These are phyloP conservation scores for Yponomeuta cagnagella DNA, from an alignment of 2,888 invertebrate species.

Conservation along the genomic window DNA sequence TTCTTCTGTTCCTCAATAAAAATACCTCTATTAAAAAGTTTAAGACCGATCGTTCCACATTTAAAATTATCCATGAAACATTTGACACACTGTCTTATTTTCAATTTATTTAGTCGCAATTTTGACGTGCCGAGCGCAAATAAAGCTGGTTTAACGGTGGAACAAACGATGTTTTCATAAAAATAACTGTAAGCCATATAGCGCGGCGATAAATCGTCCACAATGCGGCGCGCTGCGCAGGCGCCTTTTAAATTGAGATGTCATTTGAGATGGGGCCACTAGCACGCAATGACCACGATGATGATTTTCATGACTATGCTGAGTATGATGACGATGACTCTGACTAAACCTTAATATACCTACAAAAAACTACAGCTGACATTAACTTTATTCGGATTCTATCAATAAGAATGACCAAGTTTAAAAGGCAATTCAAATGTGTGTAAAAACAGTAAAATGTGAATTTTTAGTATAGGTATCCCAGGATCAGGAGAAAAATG, in stretches of 20 bases:
- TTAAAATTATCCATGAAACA: background rate
- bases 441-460: no score
- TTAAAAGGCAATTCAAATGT: no score
- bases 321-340: background rate
- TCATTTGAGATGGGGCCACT: conserved; percentile 23
- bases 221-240: conserved; percentile 28
- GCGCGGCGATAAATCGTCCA: conserved; percentile 31
- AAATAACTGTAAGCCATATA: conserved; percentile 29
- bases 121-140: conserved; percentile 19
- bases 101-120: background rate
- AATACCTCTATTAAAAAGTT: background rate
- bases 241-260: conserved; percentile 27
- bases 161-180: conserved; percentile 28
- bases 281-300: background rate
- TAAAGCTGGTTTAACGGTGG: conserved; percentile 20
- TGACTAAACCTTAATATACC: no score
- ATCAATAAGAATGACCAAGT: no score
- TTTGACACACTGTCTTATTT: background rate
- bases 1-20: background rate
- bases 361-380: no score
- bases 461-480: no score
- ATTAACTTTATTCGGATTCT: no score
- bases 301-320: background rate
- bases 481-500: no score
- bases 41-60: background rate